Percentiles rank a stretch among this genome's conserved stretches.
Evolutionary conservation across 2,797 vertebrate genomes (phyloP).

Genomic region (Danio albolineatus): DNA sequence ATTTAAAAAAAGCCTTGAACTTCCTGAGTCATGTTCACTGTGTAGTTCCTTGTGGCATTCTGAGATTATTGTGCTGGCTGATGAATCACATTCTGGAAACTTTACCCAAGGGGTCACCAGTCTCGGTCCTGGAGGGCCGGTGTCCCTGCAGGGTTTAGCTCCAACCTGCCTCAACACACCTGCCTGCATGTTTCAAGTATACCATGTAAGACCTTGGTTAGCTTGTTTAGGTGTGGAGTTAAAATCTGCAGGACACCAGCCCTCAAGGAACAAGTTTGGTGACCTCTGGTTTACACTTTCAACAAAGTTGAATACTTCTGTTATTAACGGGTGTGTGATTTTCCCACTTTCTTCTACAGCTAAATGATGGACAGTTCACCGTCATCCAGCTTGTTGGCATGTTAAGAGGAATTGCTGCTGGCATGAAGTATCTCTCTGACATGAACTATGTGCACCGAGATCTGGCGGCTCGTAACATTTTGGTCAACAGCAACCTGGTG

Average conservation of each 20-base stretch:
- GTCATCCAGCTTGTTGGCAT: slow-evolving; percentile 98
- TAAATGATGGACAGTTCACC: slow-evolving; percentile 97
- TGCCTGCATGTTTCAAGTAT: too few relatives aligned
- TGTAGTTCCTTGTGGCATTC: slow-evolving; percentile 56
- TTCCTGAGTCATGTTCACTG: slow-evolving; percentile 50
- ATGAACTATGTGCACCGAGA: slow-evolving; percentile 99
- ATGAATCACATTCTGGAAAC: slow-evolving; percentile 66
- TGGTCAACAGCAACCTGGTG: slow-evolving; percentile 98
- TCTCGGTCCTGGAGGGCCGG: too few relatives aligned
- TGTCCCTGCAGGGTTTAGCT: too few relatives aligned
- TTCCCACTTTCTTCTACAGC: slow-evolving; percentile 74
- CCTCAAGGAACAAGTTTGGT: too few relatives aligned
- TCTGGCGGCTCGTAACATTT: slow-evolving; percentile 95
- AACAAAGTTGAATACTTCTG: not conserved
- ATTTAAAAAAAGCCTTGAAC: slow-evolving; percentile 5
- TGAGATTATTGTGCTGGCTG: slow-evolving; percentile 71
- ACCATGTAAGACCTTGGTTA: too few relatives aligned
- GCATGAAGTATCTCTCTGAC: slow-evolving; percentile 98
- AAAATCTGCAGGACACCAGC: too few relatives aligned
- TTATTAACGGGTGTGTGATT: slow-evolving; percentile 29
- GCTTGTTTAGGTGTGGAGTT: too few relatives aligned
- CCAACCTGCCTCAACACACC: too few relatives aligned
- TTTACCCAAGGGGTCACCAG: too few relatives aligned
- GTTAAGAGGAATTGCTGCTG: slow-evolving; percentile 93
- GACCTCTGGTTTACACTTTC: slow-evolving; percentile 58